Conservation (phyloP, 2,113 vertebrate species). For the Semnornis frantzii region DNA sequence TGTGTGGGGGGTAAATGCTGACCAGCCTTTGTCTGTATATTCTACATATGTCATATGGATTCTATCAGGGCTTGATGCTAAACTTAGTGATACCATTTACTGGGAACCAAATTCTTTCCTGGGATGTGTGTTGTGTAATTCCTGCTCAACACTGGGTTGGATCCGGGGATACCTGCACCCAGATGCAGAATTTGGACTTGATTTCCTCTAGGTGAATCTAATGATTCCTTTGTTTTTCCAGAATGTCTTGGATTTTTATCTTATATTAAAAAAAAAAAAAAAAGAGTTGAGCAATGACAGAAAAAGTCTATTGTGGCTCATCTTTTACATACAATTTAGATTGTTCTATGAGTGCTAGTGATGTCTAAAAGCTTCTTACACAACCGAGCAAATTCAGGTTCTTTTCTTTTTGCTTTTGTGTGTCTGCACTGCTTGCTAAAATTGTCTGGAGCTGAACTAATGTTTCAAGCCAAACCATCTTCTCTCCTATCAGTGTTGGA, state of each 20-base stretch:
- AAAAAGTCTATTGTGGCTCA: slow-evolving; percentile 7
- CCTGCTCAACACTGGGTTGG: slow-evolving; percentile 37
- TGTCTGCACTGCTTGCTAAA: slow-evolving; percentile 52
- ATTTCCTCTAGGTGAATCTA: slow-evolving; percentile 4
- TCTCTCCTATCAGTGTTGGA: slow-evolving; percentile 4
- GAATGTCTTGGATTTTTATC: slow-evolving; percentile 19
- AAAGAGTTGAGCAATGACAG: slow-evolving; percentile 33
- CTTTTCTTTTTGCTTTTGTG: slow-evolving; percentile 31
- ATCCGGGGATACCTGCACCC: background rate
- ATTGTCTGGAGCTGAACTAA: slow-evolving; percentile 41
- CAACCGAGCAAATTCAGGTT: slow-evolving; percentile 15
- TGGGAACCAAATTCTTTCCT: slow-evolving; percentile 51
- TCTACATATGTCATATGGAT: background rate
- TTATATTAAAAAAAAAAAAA: background rate
- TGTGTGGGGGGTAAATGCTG: background rate
- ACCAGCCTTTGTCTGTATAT: slow-evolving; percentile 24
- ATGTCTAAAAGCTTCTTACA: slow-evolving; percentile 61
- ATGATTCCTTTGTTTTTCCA: slow-evolving; percentile 36
- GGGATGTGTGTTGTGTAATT: background rate
- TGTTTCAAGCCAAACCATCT: slow-evolving; percentile 9
- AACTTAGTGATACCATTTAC: background rate
- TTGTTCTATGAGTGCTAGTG: slow-evolving; percentile 45
- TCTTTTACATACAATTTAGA: slow-evolving; percentile 52
- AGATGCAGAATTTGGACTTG: slow-evolving; percentile 33
- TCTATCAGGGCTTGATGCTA: slow-evolving; percentile 53